Base-by-base conservation (phyloP, 2,113 vertebrate species). In the Empidonax traillii region DNA sequence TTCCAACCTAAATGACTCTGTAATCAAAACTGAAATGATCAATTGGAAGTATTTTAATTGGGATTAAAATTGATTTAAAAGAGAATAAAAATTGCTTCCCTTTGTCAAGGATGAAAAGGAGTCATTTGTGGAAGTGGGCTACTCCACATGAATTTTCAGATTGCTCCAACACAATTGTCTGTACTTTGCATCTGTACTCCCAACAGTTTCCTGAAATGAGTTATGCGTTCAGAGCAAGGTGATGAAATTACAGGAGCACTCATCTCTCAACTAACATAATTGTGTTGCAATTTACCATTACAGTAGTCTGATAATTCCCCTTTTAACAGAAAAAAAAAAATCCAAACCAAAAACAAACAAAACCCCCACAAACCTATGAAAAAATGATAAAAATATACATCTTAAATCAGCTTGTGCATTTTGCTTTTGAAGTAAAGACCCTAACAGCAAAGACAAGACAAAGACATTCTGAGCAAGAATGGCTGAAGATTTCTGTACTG, bases 91-190 rank as follows among this genome's bases (percentile, higher is more conserved):
- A 79, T 22, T 41, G 21, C 6, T 61, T 24, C 37, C 86, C 89
- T 72, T 51, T 49, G 33, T 28, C n/a, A 90, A 72, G 21, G 44
- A 80, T 78, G 35, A 51, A 72, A 81, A 56, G 41, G 30, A 75
- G 10, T 37, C 3, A 67, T 53, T 58, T 81, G 59, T 85, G 21
- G 30, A 86, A 89, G 63, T 43, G 35, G 22, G 35, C 6, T 76
- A 73, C 84, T 73, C 24, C 47, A 89, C 67, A 96, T 91, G 53
- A 93, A 90, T 90, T 87, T 91, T 77, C 58, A 78, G 94, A 87
- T 84, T 96, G 85, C 71, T 90, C 79, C 91, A 52, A 59, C 27
- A 89, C 33, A 91, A 47, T 72, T 89, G 33, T 33, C 56, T 86
- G 31, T 41, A 41, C 12, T 80, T 80, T 89, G 39, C n/a, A 93